Conservation (phyloP, 1,140 invertebrate species). For the Coptotermes formosanus region DNA sequence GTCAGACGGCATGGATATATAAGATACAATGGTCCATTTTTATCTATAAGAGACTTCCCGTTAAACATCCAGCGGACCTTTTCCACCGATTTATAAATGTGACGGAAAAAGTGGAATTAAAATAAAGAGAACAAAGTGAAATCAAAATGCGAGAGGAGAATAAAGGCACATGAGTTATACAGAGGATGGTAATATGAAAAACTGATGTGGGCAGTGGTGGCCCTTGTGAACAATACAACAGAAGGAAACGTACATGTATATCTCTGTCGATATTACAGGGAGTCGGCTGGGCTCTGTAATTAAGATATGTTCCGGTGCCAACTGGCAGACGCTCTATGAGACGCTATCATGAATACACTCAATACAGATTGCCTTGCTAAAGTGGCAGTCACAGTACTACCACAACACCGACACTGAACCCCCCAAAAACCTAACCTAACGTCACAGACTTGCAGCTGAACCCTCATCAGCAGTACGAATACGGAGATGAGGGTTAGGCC, state of each 20-base stretch:
- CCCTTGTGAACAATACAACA: too few species aligned
- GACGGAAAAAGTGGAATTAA: too few species aligned
- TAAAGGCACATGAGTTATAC: too few species aligned
- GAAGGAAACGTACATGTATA: not conserved
- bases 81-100: too few species aligned
- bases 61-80: too few species aligned
- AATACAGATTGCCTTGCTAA: not conserved
- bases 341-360: not conserved
- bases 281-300: not conserved
- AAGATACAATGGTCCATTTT: too few species aligned
- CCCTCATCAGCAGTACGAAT: not conserved
- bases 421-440: not conserved
- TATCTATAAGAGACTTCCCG: too few species aligned
- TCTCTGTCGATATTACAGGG: not conserved
- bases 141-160: too few species aligned
- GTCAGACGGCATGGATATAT: too few species aligned
- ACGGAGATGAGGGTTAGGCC: not conserved
- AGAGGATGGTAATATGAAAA: too few species aligned
- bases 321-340: not conserved
- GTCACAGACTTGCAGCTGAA: not conserved
- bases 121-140: too few species aligned
- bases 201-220: too few species aligned
- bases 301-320: not conserved
- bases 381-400: not conserved
- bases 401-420: constrained; percentile 13